Evolutionary conservation across 2,113 vertebrate species (phyloP).

Genomic region (Arvicanthis niloticus): DNA sequence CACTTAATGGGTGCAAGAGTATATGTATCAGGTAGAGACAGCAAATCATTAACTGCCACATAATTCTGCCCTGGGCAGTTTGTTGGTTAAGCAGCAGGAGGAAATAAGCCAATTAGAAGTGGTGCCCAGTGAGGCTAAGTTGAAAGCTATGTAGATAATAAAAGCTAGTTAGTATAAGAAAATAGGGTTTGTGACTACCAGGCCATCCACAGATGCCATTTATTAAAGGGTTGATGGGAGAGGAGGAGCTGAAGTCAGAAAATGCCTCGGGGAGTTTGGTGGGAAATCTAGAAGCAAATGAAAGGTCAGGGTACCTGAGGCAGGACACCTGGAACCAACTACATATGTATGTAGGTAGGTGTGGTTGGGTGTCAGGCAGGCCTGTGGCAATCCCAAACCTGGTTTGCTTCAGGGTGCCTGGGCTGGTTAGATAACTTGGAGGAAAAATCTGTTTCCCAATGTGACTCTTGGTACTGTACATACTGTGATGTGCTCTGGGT

Average conservation of each 20-base stretch:
- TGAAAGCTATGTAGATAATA: conserved; percentile 67
- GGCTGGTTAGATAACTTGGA: not conserved
- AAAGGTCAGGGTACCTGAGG: not conserved
- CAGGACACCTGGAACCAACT: not conserved
- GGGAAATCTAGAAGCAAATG: conserved; percentile 10
- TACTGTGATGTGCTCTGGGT: conserved; percentile 2
- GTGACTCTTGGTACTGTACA: conserved; percentile 33
- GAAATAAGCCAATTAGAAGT: conserved; percentile 57
- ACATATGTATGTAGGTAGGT: not conserved
- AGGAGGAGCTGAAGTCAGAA: not conserved
- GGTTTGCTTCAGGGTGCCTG: not conserved
- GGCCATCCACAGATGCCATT: conserved; percentile 55
- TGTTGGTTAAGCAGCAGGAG: conserved; percentile 48
- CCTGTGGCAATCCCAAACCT: not conserved
- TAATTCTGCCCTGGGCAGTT: conserved; percentile 44
- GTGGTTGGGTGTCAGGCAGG: not conserved
- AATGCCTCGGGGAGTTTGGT: conserved; percentile 45
- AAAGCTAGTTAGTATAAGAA: conserved; percentile 62
- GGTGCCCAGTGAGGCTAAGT: not conserved
- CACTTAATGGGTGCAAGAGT: conserved; percentile 33
- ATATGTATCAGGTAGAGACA: not conserved
- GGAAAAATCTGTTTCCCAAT: conserved; percentile 20
- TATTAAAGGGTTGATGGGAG: conserved; percentile 17
- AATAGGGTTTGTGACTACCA: conserved; percentile 60
- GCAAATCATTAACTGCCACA: conserved; percentile 46